Base-by-base conservation (phyloP, 2,797 vertebrate species). In the Synanceia verrucosa region DNA sequence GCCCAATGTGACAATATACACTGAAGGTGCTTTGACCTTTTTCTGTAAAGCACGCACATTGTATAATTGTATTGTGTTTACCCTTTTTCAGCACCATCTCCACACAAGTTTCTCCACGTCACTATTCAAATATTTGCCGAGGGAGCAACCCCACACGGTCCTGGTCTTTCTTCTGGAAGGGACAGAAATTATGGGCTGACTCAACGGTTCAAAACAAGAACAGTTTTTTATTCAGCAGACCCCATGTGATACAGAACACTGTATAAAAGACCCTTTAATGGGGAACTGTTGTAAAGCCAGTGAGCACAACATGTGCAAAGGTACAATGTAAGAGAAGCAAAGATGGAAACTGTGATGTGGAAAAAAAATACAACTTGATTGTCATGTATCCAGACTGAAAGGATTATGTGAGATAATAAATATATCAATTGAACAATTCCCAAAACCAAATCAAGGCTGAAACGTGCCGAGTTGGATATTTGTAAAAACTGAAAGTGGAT, bases 181-280 rank as follows among this genome's bases (percentile, higher is more conserved):
- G 70, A 76, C 33, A 37, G 14, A 23, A 62, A 39, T 43, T 1
- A 65, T 4, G 9, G 24, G 13, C 48, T 14, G 29, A 55, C 9
- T 23, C 39, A 31, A 14, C 71, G 6, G 24, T 76, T 82, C 4
- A 72, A 80, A 86, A 84, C 19, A 2, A 58, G n/a, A 72, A 39
- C 16, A 34, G 44, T 73, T 76, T 87, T n/a, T 93, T 92, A 93
- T 93, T 93, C 90, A 86, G 84, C 83, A 88, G 79, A 79, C 28
- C 29, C 21, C 12, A 12, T 65, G 53, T 61, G 48, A 83, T 72
- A 90, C 70, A 86, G 52, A 76, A 81, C 58, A 82, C 70, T 83
- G 65, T 76, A 77, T 5, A 73, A 63, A 50, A 87, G 70, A 78
- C 79, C 88, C 60, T 87, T 82, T 4, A 50, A 43, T 33, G 33